phyloP scores from a whole-genome alignment of 1,140 invertebrate genomes.

The Galendromus occidentalis region DNA sequence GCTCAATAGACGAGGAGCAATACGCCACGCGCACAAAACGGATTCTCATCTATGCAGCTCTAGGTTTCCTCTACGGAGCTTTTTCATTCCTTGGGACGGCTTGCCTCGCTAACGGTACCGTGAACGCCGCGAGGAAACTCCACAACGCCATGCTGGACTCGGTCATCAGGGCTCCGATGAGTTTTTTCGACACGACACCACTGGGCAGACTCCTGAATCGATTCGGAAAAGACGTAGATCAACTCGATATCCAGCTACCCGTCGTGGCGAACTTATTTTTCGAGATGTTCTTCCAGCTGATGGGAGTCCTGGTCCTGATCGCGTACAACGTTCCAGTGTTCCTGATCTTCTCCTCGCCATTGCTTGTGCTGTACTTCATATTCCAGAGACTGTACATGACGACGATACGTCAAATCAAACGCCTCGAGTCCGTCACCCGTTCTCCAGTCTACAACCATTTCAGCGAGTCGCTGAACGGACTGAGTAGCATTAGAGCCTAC shows the following conservation, averaged over 20 bases:
- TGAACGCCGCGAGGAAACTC: conserved; percentile 12
- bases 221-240: conserved; percentile 16
- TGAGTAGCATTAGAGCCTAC: conserved; percentile 27
- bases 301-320: conserved; percentile 69
- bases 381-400: conserved; percentile 28
- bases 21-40: neutral
- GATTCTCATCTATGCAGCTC: neutral
- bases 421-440: conserved; percentile 32
- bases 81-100: conserved; percentile 8
- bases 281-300: conserved; percentile 38
- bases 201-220: conserved; percentile 26
- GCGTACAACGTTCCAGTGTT: conserved; percentile 55
- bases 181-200: conserved; percentile 42
- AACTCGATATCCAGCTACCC: conserved; percentile 10
- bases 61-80: neutral
- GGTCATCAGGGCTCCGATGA: conserved; percentile 41
- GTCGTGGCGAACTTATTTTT: neutral
- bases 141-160: conserved; percentile 13
- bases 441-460: conserved; percentile 36
- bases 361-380: conserved; percentile 38
- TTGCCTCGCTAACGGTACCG: conserved; percentile 24
- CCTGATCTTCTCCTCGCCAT: conserved; percentile 54
- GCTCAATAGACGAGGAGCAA: too few species aligned
- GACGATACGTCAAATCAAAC: conserved; percentile 33
- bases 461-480: conserved; percentile 27